Percentiles rank a stretch among this genome's conserved stretches.
phyloP scores from a whole-genome alignment of 2,113 vertebrate genomes.

The Phyllostomus discolor region DNA sequence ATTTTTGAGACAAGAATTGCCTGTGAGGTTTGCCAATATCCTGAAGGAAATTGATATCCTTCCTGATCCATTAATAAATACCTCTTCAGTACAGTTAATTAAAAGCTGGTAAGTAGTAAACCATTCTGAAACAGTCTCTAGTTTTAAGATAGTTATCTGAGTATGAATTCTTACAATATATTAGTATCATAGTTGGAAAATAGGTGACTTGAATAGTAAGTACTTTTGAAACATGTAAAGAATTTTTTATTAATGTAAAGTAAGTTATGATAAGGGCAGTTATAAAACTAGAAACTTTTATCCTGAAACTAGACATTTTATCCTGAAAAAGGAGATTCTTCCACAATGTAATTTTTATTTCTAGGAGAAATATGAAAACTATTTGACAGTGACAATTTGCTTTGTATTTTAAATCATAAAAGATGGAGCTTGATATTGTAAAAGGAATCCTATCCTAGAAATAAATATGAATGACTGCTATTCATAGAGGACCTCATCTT shows the following conservation, averaged over 20 bases:
- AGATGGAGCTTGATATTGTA: background rate
- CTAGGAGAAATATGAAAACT: background rate
- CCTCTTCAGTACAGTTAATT: conserved; percentile 92
- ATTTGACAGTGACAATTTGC: background rate
- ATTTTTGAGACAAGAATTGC: conserved; percentile 96
- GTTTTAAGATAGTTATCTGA: background rate
- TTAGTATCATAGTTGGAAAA: background rate
- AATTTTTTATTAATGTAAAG: background rate
- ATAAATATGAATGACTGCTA: background rate
- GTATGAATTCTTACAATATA: background rate
- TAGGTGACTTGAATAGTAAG: background rate
- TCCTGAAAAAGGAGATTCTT: background rate
- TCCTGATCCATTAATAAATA: conserved; percentile 89
- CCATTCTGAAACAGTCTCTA: background rate
- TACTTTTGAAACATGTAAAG: background rate
- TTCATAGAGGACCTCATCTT: background rate
- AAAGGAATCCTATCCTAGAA: background rate
- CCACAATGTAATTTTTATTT: background rate
- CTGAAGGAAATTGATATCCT: conserved; percentile 97
- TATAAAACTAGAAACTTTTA: conserved; percentile 3
- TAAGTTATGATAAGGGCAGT: background rate
- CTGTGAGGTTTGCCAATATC: conserved; percentile 96
- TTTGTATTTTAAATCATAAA: conserved; percentile 6
- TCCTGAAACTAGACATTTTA: background rate
- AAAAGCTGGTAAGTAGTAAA: conserved; percentile 89